phyloP scores from a whole-genome alignment of 2,113 vertebrate genomes.

The Cyprinus carpio region DNA sequence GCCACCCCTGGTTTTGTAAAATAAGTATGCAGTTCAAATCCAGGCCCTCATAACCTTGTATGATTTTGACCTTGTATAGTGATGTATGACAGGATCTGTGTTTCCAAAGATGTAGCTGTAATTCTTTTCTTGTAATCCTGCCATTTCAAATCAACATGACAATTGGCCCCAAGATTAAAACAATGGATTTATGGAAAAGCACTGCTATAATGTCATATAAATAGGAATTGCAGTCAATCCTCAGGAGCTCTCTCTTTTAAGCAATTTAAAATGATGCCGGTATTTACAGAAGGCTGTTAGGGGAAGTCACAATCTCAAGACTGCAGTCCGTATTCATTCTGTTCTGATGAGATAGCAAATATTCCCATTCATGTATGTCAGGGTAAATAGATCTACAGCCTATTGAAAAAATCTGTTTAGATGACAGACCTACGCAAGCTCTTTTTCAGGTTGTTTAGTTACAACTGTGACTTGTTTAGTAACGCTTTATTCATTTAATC shows the following conservation, averaged over 20 bases:
- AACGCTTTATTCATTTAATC: conserved; percentile 32
- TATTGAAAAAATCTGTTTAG: neutral
- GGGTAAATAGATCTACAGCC: conserved; percentile 17
- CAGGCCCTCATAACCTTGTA: conserved; percentile 6
- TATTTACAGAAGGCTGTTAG: conserved; percentile 7
- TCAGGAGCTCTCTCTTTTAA: conserved; percentile 35
- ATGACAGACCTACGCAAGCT: neutral
- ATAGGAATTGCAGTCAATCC: neutral
- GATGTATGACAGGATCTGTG: neutral
- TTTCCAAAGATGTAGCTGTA: conserved; percentile 30
- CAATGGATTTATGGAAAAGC: neutral
- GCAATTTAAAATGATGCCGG: neutral
- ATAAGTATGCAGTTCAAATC: conserved; percentile 37
- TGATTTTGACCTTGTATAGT: conserved; percentile 24
- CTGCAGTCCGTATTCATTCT: conserved; percentile 3
- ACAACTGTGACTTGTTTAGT: neutral
- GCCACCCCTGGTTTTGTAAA: conserved; percentile 26
- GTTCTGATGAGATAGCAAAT: neutral
- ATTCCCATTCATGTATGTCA: neutral
- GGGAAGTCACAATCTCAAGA: neutral
- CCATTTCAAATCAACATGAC: conserved; percentile 9
- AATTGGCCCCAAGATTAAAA: neutral
- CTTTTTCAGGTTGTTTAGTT: neutral
- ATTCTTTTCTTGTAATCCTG: neutral
- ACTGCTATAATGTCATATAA: conserved; percentile 24